These are phyloP conservation scores for Amphipoea oculea DNA, from an alignment of 2,888 invertebrate genomes.

Conservation along the genomic window DNA sequence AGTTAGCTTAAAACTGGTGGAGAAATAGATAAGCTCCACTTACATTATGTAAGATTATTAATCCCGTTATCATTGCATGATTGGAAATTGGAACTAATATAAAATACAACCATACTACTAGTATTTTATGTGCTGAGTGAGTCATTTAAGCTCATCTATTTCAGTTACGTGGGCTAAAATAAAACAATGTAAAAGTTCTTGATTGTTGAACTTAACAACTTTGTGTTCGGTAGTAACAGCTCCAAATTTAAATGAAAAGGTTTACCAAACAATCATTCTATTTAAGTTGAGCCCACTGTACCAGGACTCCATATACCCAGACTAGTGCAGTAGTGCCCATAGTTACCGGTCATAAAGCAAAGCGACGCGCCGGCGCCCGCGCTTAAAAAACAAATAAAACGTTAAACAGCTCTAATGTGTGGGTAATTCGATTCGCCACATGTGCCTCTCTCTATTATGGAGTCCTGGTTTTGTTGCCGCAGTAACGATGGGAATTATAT, in stretches of 20 bases:
- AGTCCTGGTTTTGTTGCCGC: conserved; percentile 60
- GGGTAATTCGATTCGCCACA: conserved; percentile 73
- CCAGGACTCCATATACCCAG: conserved; percentile 58
- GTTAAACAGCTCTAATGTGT: conserved; percentile 68
- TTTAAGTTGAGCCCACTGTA: conserved; percentile 42
- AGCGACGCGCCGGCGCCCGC: conserved; percentile 62
- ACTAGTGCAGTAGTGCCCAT: conserved; percentile 51
- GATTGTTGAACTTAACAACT: conserved; percentile 27
- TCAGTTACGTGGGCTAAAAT: not conserved
- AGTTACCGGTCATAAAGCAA: conserved; percentile 64
- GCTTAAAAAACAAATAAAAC: conserved; percentile 69
- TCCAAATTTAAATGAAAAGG: conserved; percentile 27
- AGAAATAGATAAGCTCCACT: not conserved
- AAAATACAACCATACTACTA: not conserved
- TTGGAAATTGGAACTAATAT: not conserved
- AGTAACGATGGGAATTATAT: conserved; percentile 64
- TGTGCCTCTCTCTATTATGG: conserved; percentile 64
- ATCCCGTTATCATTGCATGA: not conserved
- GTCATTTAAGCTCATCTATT: not conserved
- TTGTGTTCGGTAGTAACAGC: conserved; percentile 5
- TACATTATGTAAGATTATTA: not conserved
- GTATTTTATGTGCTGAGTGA: not conserved
- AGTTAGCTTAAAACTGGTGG: not conserved
- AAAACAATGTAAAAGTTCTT: conserved; percentile 1
- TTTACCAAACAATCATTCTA: conserved; percentile 53